These are phyloP conservation scores for Manis pentadactyla DNA, from an alignment of 2,797 vertebrate genomes.

Conservation along the genomic window DNA sequence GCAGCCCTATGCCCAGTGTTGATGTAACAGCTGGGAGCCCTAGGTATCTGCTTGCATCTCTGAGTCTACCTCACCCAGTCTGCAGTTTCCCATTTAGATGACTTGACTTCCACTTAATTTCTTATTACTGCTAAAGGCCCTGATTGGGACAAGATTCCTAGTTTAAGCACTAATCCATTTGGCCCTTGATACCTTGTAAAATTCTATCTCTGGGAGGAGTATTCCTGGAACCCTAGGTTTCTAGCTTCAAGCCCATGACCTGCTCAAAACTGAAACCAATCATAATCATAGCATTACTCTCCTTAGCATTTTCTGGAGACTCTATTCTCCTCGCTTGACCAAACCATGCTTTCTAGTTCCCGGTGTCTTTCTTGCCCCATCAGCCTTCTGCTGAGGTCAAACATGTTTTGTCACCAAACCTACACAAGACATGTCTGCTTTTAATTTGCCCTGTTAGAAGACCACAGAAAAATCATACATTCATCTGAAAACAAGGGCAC, in stretches of 20 bases:
- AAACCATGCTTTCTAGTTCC: background rate
- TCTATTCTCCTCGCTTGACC: background rate
- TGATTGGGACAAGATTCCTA: background rate
- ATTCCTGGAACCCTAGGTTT: background rate
- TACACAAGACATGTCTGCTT: background rate
- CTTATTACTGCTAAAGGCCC: background rate
- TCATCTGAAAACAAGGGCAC: background rate
- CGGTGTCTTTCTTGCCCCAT: background rate
- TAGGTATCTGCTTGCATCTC: background rate
- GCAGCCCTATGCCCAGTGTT: background rate
- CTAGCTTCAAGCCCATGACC: background rate
- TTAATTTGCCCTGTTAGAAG: background rate
- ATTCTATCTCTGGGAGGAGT: background rate
- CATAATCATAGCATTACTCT: background rate
- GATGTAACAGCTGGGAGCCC: background rate
- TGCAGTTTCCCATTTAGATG: background rate
- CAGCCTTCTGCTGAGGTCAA: background rate
- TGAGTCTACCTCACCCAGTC: background rate
- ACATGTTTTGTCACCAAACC: background rate
- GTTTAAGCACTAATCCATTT: background rate
- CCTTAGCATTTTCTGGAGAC: background rate
- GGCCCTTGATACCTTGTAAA: background rate
- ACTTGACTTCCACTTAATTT: background rate
- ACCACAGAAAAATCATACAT: background rate
- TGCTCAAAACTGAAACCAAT: background rate